Conservation (phyloP, 2,888 invertebrate genomes). For the Mystacides longicornis region DNA sequence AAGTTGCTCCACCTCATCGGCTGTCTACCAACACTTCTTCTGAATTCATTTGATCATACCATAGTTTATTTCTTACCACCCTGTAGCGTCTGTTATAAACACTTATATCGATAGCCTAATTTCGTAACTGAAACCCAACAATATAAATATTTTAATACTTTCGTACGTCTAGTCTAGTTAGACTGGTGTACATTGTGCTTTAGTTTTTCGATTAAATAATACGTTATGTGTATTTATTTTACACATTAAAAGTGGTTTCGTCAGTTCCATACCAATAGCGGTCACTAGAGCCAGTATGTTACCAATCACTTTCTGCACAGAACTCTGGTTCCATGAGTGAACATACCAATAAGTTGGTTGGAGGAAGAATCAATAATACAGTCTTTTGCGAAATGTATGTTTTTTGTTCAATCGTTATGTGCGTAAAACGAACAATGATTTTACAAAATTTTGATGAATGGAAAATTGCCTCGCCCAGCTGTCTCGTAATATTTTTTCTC, state of each 20-base stretch:
- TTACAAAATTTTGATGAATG: too few relatives aligned
- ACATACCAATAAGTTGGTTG: too few relatives aligned
- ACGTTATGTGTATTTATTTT: not conserved
- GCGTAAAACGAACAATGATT: too few relatives aligned
- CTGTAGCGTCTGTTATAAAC: slow-evolving; percentile 10
- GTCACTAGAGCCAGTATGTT: slow-evolving; percentile 1
- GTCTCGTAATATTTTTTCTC: too few relatives aligned
- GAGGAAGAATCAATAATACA: too few relatives aligned
- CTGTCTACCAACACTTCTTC: too few relatives aligned
- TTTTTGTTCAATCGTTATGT: too few relatives aligned
- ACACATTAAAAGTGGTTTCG: not conserved
- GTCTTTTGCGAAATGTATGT: too few relatives aligned
- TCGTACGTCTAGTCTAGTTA: not conserved
- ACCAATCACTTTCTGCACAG: slow-evolving; percentile 12
- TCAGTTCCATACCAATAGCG: slow-evolving; percentile 5
- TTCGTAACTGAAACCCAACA: slow-evolving; percentile 19
- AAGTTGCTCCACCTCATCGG: too few relatives aligned
- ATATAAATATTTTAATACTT: slow-evolving; percentile 12
- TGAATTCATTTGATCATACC: too few relatives aligned
- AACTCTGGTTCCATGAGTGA: not conserved
- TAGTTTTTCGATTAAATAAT: not conserved
- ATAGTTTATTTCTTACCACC: slow-evolving; percentile 17
- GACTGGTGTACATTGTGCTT: not conserved
- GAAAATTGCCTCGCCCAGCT: too few relatives aligned
- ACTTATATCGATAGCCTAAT: slow-evolving; percentile 20